phyloP scores from a whole-genome alignment of 1,140 invertebrate species.

The Dinoponera quadriceps region DNA sequence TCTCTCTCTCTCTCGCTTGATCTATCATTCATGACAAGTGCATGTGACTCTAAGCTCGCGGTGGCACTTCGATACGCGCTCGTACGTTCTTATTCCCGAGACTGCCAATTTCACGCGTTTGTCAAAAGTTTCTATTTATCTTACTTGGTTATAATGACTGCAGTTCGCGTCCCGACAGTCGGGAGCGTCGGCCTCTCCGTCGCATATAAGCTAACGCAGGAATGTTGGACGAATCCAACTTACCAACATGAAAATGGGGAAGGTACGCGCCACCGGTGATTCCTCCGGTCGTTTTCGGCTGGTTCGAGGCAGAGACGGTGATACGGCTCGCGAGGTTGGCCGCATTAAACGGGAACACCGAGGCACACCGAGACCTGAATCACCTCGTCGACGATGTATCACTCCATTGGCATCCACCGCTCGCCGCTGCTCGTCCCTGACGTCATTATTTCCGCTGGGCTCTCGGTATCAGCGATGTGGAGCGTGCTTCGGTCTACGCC shows the following conservation, averaged over 20 bases:
- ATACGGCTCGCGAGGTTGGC: neutral
- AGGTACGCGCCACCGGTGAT: conserved; percentile 3
- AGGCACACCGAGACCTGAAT: conserved; percentile 25
- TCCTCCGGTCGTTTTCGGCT: neutral
- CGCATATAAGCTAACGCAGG: neutral
- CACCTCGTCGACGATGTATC: conserved; percentile 56
- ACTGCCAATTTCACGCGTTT: neutral
- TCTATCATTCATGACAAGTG: neutral
- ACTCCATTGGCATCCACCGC: conserved; percentile 63
- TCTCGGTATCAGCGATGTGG: conserved; percentile 48
- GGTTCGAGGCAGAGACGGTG: neutral
- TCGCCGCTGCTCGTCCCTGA: conserved; percentile 51
- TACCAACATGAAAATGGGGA: conserved; percentile 69
- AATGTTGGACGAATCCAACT: neutral
- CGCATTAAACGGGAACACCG: conserved; percentile 40
- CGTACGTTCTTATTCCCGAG: neutral
- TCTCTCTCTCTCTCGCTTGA: neutral
- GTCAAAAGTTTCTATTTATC: neutral
- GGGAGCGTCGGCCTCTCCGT: neutral
- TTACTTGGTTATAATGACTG: neutral
- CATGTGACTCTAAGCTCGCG: neutral
- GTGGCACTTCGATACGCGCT: neutral
- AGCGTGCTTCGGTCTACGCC: conserved; percentile 68
- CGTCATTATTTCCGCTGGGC: conserved; percentile 73
- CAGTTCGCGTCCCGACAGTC: neutral